These are phyloP conservation scores for Tinea semifulvella DNA, from an alignment of 2,888 invertebrate species.

Conservation along the genomic window DNA sequence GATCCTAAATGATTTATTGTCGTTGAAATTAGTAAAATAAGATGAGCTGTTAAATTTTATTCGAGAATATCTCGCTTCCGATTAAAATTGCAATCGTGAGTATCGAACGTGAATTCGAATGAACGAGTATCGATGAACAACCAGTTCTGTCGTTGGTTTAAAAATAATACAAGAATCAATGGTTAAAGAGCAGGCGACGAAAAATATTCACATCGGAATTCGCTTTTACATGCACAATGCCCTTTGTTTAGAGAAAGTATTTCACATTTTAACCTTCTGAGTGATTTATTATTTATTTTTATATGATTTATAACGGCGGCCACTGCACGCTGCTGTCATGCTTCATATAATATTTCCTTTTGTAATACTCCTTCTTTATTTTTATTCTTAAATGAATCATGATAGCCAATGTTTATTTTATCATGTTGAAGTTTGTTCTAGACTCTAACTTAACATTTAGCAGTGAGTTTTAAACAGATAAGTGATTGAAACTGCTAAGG, in stretches of 20 bases:
- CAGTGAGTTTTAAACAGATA: neutral
- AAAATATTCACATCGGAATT: slow-evolving; percentile 59
- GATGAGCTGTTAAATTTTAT: neutral
- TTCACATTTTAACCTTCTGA: slow-evolving; percentile 58
- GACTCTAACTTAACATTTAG: neutral
- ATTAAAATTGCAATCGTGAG: neutral
- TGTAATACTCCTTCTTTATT: neutral
- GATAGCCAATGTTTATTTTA: neutral
- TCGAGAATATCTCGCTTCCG: neutral
- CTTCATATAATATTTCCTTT: slow-evolving; percentile 1
- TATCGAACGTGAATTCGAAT: slow-evolving; percentile 6
- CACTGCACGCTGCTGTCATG: slow-evolving; percentile 23
- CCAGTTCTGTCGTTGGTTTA: slow-evolving; percentile 18
- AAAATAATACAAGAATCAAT: slow-evolving; percentile 36
- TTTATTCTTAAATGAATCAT: slow-evolving; percentile 2
- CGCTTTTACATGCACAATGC: slow-evolving; percentile 64
- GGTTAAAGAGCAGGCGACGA: slow-evolving; percentile 53
- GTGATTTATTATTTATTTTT: slow-evolving; percentile 53
- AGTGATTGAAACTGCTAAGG: slow-evolving; percentile 3
- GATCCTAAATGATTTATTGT: slow-evolving; percentile 51
- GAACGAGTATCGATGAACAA: neutral
- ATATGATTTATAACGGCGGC: slow-evolving; percentile 54
- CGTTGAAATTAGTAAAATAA: slow-evolving; percentile 29
- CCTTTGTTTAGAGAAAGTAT: slow-evolving; percentile 66
- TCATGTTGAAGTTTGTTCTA: neutral